Evolutionary conservation across 2,113 vertebrate species (phyloP), one percentile per base, ranked within the genome.

Genomic region (Nycticorax nycticorax): DNA sequence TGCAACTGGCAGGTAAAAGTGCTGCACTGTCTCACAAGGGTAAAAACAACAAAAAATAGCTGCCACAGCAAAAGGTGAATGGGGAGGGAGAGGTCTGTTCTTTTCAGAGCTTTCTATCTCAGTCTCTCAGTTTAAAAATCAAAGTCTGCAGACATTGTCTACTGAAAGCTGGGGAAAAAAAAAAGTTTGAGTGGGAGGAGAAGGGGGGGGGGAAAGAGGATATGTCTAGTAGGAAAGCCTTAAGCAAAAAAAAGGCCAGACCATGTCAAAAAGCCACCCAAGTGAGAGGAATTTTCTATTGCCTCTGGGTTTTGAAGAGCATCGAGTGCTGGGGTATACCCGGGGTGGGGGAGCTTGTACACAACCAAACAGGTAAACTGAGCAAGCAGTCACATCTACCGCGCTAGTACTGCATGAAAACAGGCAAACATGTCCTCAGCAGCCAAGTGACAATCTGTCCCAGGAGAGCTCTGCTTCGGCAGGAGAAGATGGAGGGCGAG

Each of bases 1-100:
- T 97, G 96, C 97, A 98, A 97, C 93, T 93, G 89, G 97, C 97
- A 96, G 94, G 97, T 96, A 95, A 93, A 81, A 96, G 96, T 95
- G 93, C 95, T 80, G 90, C 83, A 48, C 93, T 93, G 89, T 91
- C 76, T 84, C 92, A 89, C 41, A 39, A 94, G 79, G 88, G 93
- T 93, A 87, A 87, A 96, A 93, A 59, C 80, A 78, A 50, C 33
- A 78, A 87, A 78, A 95, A 97, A 93, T 83, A 97, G 95, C 96
- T 97, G 96, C 92, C 96, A 92, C 91, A 94, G 91, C 93, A 96
- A 84, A 95, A 96, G 95, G 94, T 90, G 84, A 94, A 96, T 26
- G 72, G 88, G 73, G 89, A 96, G 76, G 88, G 93, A 94, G 84
- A 95, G 95, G 95, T 85, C 87, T 95, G 80, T 71, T 93, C 89